These are phyloP conservation scores for Ormyrus thymus DNA, from an alignment of 2,888 invertebrate species.

Conservation along the genomic window DNA sequence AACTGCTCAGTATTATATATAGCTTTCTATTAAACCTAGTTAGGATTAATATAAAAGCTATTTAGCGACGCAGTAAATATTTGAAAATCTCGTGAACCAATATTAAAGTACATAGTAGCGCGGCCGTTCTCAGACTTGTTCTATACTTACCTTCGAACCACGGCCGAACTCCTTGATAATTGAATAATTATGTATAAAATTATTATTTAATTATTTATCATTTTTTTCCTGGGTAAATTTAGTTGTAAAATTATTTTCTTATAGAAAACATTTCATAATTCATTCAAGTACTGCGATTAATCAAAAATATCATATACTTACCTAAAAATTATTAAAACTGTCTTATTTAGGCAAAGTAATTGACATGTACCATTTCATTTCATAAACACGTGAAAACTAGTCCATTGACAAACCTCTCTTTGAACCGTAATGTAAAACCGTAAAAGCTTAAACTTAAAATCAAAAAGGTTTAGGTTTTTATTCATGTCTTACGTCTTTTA, in stretches of 20 bases:
- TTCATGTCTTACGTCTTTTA: slow-evolving; percentile 5
- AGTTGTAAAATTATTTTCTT: slow-evolving; percentile 27
- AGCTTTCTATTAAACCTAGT: no score
- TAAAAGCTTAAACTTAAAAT: neutral
- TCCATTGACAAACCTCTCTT: slow-evolving; percentile 32
- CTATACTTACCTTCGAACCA: no score
- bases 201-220: neutral
- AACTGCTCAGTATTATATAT: neutral
- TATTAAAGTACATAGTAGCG: no score
- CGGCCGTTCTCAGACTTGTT: no score
- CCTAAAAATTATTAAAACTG: neutral
- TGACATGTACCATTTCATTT: neutral
- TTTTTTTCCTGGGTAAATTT: slow-evolving; percentile 1
- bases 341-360: neutral
- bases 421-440: no score
- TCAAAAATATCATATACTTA: slow-evolving; percentile 13
- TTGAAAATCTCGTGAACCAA: no score
- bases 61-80: no score
- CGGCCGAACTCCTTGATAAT: neutral
- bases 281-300: slow-evolving; percentile 2
- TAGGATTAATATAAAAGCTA: no score
- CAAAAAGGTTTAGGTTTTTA: slow-evolving; percentile 18
- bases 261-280: slow-evolving; percentile 10
- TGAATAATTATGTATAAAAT: neutral
- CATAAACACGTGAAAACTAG: slow-evolving; percentile 13